Evolutionary conservation across 2,888 invertebrate genomes (phyloP), one percentile per base, ranked within the genome.

Genomic region (Acronicta aceris): DNA sequence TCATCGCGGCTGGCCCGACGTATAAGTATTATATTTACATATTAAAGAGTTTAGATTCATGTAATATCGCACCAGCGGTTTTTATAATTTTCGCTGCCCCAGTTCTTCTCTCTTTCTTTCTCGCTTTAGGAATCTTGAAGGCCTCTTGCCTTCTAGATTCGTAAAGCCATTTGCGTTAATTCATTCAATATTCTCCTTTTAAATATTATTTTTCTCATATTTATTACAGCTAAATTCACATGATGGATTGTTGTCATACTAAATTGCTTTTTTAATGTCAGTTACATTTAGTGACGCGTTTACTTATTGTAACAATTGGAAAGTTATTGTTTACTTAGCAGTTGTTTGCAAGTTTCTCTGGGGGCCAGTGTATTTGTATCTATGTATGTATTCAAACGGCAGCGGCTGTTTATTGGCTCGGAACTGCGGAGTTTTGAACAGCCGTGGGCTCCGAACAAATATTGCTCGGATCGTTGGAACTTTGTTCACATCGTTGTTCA

Each of bases 401-500:
- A 75, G 72, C 80, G 87, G 89, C 79, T 87, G 86, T 82, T 84
- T 87, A 89, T 88, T 86, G 83, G 81, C 84, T 86, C 60, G 63
- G 64, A 85, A 84, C 79, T 87, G 79, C 70, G 76, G 74, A 87
- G 82, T 86, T 84, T 71, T 53, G 79, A 84, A 81, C 79, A 74
- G 77, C 72, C 76, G 71, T 65, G 79, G 72, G 78, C 78, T 76
- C 72, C 71, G 74, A 83, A 84, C 87, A 87, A 90, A 90, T 88
- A 88, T 88, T 85, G 83, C 79, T 83, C 65, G 83, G 81, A 86
- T 85, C 82, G 82, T 76, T 82, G 79, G 67, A 90, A 91, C 85
- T 91, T 90, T 84, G 81, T 79, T 83, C 79, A 74, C 81, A 81
- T 86, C 85, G 86, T 88, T 88, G 86, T 89, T 88, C 84, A 78